Conservation (phyloP, 2,888 invertebrate genomes). For the Pandemis corylana region DNA sequence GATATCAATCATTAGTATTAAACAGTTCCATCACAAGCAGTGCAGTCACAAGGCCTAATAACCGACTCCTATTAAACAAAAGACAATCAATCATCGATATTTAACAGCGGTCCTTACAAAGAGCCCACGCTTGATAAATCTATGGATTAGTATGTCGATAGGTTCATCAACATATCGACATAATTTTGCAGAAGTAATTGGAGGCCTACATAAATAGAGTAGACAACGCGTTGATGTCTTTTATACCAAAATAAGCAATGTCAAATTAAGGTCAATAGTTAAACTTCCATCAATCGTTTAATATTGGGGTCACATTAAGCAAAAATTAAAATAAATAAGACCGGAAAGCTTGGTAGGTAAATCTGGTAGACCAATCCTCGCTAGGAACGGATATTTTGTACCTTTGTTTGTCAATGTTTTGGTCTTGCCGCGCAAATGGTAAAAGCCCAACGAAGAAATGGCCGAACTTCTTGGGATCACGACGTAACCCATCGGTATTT, state of each 20-base stretch:
- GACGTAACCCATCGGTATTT: no score
- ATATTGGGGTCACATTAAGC: neutral
- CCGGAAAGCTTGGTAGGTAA: no score
- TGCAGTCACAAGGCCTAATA: constrained; percentile 21
- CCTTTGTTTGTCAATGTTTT: no score
- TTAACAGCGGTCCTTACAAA: constrained; percentile 20
- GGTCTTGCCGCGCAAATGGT: no score
- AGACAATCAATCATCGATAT: constrained; percentile 36
- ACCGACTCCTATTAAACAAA: constrained; percentile 31
- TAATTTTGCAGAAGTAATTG: neutral
- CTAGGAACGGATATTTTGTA: no score
- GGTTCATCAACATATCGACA: neutral
- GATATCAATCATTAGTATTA: no score
- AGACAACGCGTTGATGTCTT: neutral
- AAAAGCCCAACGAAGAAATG: no score
- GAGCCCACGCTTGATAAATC: constrained; percentile 21
- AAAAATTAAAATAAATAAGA: neutral
- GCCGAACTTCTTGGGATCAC: no score
- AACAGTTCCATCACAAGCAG: constrained; percentile 23
- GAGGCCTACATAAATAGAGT: neutral
- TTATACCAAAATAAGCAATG: neutral
- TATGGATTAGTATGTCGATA: constrained; percentile 5
- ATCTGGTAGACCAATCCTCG: no score
- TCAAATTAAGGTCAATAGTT: neutral
- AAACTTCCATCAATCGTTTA: neutral